A percentile compares a stretch with the other conserved stretches of the same genome.
Conservation (phyloP, 92 coral and sea anemone genomes). For the Epizoanthus scotinus region DNA sequence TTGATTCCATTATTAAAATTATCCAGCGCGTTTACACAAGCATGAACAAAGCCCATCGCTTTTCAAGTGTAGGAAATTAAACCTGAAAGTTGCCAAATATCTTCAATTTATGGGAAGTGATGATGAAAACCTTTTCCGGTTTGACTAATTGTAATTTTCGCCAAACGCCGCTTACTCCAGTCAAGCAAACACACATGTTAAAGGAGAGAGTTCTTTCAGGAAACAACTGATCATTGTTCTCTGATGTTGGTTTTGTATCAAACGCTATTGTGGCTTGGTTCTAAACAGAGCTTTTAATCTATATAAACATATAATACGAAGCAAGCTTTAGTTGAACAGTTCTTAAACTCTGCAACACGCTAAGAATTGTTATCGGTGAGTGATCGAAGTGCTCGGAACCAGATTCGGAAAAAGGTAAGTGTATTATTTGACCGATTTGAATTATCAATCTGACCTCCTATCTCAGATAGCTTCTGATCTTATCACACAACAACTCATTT, state of each 20-base stretch:
- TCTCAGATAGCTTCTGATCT: no score
- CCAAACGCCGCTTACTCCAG: background rate
- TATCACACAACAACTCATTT: background rate
- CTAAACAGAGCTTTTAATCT: background rate
- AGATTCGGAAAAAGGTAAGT: conserved; percentile 14
- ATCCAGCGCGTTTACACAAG: conserved; percentile 27
- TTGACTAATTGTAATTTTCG: conserved; percentile 30
- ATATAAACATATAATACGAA: conserved; percentile 26
- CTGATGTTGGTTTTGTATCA: conserved; percentile 28
- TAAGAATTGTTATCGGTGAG: background rate
- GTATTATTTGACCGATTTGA: background rate
- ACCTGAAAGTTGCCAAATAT: conserved; percentile 24
- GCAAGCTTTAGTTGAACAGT: background rate
- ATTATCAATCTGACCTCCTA: background rate
- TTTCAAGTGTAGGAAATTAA: conserved; percentile 33
- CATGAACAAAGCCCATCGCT: conserved; percentile 5
- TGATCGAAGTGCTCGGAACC: background rate
- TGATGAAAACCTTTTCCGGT: conserved; percentile 30
- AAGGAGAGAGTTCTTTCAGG: conserved; percentile 33
- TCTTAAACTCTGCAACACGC: background rate
- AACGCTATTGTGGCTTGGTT: conserved; percentile 2
- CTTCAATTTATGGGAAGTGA: conserved; percentile 28
- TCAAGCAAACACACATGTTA: conserved; percentile 27
- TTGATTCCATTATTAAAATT: conserved; percentile 34
- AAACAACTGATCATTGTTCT: conserved; percentile 12